A percentile compares a stretch with the other conserved stretches of the same genome.
Evolutionary conservation across 1,140 invertebrate species (phyloP).

Genomic region (Conus ventricosus): DNA sequence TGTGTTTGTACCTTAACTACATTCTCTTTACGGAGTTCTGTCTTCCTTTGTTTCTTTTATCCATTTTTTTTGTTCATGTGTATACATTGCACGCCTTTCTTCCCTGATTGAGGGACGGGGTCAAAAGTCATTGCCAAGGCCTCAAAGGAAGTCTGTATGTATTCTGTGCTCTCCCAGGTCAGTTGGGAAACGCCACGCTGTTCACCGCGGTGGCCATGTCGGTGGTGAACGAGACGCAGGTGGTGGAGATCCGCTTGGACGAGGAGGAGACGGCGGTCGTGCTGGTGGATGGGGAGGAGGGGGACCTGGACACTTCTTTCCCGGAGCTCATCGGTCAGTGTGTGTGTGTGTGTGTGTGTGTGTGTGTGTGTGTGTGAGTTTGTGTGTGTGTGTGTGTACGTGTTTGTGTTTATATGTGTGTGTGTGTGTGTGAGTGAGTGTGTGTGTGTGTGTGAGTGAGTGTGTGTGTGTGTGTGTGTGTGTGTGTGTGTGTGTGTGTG

Average conservation of each 20-base stretch:
- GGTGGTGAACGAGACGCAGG: constrained; percentile 46
- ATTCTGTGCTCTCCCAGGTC: constrained; percentile 41
- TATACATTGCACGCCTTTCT: no score
- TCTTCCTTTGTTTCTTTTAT: no score
- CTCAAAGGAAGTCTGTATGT: background rate
- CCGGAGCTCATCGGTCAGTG: constrained; percentile 56
- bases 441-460: no score
- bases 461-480: no score
- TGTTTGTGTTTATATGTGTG: no score
- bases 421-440: no score
- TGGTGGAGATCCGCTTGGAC: constrained; percentile 52
- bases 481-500: no score
- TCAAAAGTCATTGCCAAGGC: no score
- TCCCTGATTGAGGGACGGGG: no score
- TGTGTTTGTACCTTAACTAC: no score
- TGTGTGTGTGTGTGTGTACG: background rate
- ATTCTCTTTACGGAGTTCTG: no score
- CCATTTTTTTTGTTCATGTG: no score
- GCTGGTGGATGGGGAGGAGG: constrained; percentile 46
- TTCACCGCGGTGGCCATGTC: constrained; percentile 62
- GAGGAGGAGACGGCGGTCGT: constrained; percentile 45
- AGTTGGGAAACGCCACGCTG: constrained; percentile 64
- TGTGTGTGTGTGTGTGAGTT: background rate
- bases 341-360: constrained; percentile 1
- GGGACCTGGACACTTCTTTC: constrained; percentile 47